These are phyloP conservation scores for Drosophila peninsularis DNA, from an alignment of 2,888 invertebrate genomes.

Conservation along the genomic window DNA sequence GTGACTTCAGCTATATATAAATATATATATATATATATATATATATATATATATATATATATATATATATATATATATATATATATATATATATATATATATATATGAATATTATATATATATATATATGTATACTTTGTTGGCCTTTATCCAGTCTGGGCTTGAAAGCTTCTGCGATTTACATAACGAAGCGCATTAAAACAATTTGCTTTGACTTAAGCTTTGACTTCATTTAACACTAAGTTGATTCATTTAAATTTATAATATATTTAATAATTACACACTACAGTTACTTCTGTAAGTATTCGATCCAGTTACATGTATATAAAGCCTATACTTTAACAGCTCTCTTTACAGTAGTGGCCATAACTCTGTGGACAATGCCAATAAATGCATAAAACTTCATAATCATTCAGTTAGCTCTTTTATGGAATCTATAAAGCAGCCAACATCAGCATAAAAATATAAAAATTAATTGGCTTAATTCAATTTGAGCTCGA, in stretches of 20 bases:
- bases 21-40: slow-evolving; percentile 5
- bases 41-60: background rate
- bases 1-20: slow-evolving; percentile 15
- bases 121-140: too few species aligned
- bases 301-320: too few species aligned
- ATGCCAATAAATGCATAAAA: background rate
- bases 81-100: slow-evolving; percentile 3
- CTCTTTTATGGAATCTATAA: slow-evolving; percentile 4
- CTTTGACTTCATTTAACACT: slow-evolving; percentile 27
- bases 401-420: slow-evolving; percentile 7
- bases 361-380: background rate
- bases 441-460: background rate
- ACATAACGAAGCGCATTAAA: slow-evolving; percentile 37
- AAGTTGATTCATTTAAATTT: slow-evolving; percentile 19
- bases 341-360: too few species aligned
- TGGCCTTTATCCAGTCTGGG: slow-evolving; percentile 25
- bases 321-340: too few species aligned
- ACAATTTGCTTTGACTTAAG: slow-evolving; percentile 6
- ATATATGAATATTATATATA: slow-evolving; percentile 8
- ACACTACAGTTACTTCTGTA: background rate
- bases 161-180: slow-evolving; percentile 69
- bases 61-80: too few species aligned
- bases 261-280: background rate
- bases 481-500: background rate
- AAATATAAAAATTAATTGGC: background rate